Base-by-base conservation (phyloP, 92 coral and sea anemone species). In the Porites lobata region DNA sequence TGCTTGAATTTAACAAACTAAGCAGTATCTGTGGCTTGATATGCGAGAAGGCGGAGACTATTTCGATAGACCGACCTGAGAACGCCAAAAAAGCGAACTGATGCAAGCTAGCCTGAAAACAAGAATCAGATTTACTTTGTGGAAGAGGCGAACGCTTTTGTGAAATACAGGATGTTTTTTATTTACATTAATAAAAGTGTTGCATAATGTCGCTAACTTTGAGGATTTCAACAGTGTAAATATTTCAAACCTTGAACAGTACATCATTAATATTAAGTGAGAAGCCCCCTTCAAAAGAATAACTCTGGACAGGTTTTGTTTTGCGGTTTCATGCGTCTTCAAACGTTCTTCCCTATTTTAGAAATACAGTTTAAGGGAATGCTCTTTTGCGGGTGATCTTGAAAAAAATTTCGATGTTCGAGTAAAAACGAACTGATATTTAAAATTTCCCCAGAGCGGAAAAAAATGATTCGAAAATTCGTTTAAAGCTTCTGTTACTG, bases 141-240 rank as follows among this genome's bases (percentile, higher is more conserved):
- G 47, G 47, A 4, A 38, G 47, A 38, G 47, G 47, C 7, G 47
- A 38, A 38, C 47, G 47, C 47, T 38, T 18, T 18, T n/a, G 38
- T 24, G n/a, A 4, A 52, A 81, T 81, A 63, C n/a, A 26, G 67
- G 12, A 51, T 32, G 77, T 14, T 66, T 66, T 65, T 69, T 69
- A 81, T 68, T 81, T 81, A 54, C 56, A 12, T 47, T 54, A 57
- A 82, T 69, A 69, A 59, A 82, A 51, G 15, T 57, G 69, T 82
- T 82, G 69, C 65, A 24, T 32, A 57, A 69, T 82, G 12, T 75
- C 78, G 63, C 54, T 62, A 13, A 29, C 6, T 7, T 8, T 19
- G 21, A 43, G 21, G 71, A 63, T 70, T 69, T 43, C 13, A 3
- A 9, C 57, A 18, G 19, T 57, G 78, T 82, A 70, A 82, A 70